phyloP scores from a whole-genome alignment of 2,113 vertebrate species.

The Rattus norvegicus region DNA sequence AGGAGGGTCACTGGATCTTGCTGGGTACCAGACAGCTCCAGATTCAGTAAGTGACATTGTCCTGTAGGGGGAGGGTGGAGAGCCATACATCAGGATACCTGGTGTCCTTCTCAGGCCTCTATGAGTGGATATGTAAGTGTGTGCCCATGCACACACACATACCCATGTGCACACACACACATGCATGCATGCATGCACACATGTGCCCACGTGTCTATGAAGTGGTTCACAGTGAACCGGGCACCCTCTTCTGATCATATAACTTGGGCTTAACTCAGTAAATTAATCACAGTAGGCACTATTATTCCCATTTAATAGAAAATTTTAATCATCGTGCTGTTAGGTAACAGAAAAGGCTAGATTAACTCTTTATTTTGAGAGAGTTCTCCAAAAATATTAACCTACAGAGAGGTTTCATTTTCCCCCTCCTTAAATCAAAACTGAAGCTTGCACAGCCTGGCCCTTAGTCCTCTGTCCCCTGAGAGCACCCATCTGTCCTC shows the following conservation, averaged over 20 bases:
- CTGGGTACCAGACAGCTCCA: background rate
- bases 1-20: background rate
- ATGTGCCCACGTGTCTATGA: accelerated
- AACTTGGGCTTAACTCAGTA: background rate
- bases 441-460: background rate
- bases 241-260: background rate
- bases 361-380: background rate
- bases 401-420: background rate
- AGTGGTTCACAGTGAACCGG: accelerated
- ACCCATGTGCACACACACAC: no score
- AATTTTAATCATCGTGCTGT: background rate
- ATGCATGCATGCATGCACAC: background rate
- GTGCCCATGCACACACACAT: background rate
- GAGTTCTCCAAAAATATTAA: conserved; percentile 30
- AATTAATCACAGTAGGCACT: background rate
- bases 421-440: background rate
- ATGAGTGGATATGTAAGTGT: background rate
- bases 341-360: background rate
- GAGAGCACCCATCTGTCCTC: background rate
- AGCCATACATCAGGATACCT: background rate
- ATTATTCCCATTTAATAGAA: background rate
- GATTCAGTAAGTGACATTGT: background rate
- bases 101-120: background rate
- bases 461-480: background rate
- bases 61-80: background rate